These are phyloP conservation scores for Patella caerulea DNA, from an alignment of 2,888 invertebrate genomes.

Conservation along the genomic window DNA sequence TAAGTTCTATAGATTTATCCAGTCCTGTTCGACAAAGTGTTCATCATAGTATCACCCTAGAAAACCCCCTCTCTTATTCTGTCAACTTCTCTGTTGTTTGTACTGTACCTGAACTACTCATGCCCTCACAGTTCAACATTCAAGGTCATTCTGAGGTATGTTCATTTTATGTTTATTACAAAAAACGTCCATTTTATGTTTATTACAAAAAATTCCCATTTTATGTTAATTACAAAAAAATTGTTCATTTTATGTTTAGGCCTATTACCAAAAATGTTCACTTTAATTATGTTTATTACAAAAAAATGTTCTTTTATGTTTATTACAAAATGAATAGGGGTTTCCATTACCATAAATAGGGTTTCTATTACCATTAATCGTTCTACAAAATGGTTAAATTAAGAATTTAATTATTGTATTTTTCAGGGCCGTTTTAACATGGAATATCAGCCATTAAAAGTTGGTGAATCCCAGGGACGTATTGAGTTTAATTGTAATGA, in stretches of 20 bases:
- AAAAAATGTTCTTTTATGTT: too few species aligned
- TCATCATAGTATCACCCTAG: conserved; percentile 64
- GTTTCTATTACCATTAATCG: too few species aligned
- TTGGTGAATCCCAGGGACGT: conserved; percentile 63
- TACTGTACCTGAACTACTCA: conserved; percentile 64
- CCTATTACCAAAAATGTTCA: too few species aligned
- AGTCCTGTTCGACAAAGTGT: conserved; percentile 70
- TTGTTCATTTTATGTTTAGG: too few species aligned
- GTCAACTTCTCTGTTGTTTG: conserved; percentile 66
- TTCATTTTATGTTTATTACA: background rate
- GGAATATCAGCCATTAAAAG: conserved; percentile 71
- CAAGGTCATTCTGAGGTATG: conserved; percentile 68
- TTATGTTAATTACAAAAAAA: too few species aligned
- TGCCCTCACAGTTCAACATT: conserved; percentile 66
- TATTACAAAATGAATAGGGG: too few species aligned
- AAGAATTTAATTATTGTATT: background rate
- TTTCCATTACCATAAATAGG: too few species aligned
- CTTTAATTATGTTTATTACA: too few species aligned
- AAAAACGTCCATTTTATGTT: background rate
- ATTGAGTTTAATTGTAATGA: conserved; percentile 69
- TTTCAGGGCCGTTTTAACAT: conserved; percentile 67
- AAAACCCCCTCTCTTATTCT: conserved; percentile 67
- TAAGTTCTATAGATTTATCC: conserved; percentile 63
- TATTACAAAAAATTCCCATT: too few species aligned
- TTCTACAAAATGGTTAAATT: too few species aligned